phyloP scores from a whole-genome alignment of 2,113 vertebrate genomes.

The Trematomus loennbergii region DNA sequence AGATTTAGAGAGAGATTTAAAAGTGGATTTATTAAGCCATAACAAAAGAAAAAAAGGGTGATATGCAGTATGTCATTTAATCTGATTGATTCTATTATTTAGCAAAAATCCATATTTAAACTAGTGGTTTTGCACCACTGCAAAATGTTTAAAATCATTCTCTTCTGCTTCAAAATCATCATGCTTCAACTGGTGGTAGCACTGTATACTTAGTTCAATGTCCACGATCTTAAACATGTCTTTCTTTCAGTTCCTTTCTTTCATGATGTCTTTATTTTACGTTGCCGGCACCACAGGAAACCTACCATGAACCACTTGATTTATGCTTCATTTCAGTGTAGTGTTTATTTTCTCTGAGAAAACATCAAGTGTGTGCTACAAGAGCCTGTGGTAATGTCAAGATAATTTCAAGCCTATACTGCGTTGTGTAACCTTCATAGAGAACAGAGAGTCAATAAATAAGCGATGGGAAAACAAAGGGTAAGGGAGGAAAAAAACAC shows the following conservation, averaged over 20 bases:
- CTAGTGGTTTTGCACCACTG: neutral
- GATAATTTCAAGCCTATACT: conserved; percentile 64
- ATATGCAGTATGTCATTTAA: neutral
- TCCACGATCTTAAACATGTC: neutral
- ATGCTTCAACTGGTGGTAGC: neutral
- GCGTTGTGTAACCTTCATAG: conserved; percentile 74
- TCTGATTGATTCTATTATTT: neutral
- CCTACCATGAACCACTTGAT: conserved; percentile 33
- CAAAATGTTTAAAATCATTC: neutral
- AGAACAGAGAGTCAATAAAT: conserved; percentile 63
- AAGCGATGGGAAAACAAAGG: conserved; percentile 57
- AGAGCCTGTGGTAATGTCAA: conserved; percentile 72
- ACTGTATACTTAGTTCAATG: neutral
- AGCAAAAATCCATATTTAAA: neutral
- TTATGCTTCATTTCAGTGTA: conserved; percentile 57
- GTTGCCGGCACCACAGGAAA: conserved; percentile 12
- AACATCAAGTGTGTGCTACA: conserved; percentile 53
- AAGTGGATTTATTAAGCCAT: neutral
- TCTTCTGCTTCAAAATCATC: neutral
- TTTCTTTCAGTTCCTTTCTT: conserved; percentile 15
- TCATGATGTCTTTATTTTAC: conserved; percentile 11
- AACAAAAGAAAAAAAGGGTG: neutral
- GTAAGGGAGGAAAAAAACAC: conserved; percentile 37
- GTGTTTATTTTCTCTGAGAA: conserved; percentile 62
- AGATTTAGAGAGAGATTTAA: conserved; percentile 2